Base-by-base conservation (phyloP, 2,888 invertebrate genomes). In the Platycheirus rosarum region DNA sequence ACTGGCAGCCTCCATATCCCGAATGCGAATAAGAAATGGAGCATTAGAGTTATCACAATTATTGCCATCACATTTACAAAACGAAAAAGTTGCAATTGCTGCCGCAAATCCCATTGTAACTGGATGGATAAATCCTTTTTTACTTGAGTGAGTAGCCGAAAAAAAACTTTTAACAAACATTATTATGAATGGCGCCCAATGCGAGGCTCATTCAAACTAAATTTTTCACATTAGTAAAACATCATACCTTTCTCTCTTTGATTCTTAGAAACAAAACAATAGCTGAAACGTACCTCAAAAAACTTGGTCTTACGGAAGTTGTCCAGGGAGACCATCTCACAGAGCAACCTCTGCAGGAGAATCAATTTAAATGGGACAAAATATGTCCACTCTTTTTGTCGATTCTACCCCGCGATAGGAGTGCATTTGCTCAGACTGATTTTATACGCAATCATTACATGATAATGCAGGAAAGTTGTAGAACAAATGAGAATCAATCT, bases 61-160 rank as follows among this genome's bases (percentile, higher is more conserved):
- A 55, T 90, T 96, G 14, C 96, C 96, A 0, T 87, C 90, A 0
- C 95, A 95, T 89, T 90, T 96, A 80, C 92, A 94, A 73, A 94
- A 95, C 84, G 95, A 95, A 68, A 92, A 93, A 73, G 92, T 94
- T 23, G 92, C 93, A 0, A 92, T 93, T 63, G 93, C 93, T 63
- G 90, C 91, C 0, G 90, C 90, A 0, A 90, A 90, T 86, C 89
- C 90, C 26, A 91, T 93, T 0, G 93, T 95, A 1, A 94, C 94
- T 0, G 96, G 95, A 84, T 96, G 96, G 96, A 93, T 96, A 9
- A 96, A 96, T 90, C 94, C 93, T 0, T 94, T 93, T 85, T 93
- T 94, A 89, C 91, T 94, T 2, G 93, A 93, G 95, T 93, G 88
- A 84, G 90, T 85, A 16, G 51, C 8, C 13, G 29, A 23, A 13